These are phyloP conservation scores for Fulmarus glacialis DNA, from an alignment of 2,113 vertebrate species.

Conservation along the genomic window DNA sequence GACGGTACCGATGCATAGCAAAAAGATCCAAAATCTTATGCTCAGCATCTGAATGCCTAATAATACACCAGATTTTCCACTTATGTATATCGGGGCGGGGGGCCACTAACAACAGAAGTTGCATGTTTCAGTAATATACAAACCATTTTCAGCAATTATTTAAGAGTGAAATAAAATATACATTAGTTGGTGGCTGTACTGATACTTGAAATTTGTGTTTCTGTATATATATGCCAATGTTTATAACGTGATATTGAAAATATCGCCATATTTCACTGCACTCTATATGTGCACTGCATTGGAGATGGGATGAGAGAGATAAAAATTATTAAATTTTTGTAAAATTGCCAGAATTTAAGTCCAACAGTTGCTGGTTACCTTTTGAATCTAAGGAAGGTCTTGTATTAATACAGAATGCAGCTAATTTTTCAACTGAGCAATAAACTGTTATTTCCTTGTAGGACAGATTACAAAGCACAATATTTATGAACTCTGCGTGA, in stretches of 20 bases:
- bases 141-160: neutral
- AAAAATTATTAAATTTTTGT: neutral
- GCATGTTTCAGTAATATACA: neutral
- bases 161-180: neutral
- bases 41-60: neutral
- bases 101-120: neutral
- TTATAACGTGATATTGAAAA: neutral
- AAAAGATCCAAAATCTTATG: neutral
- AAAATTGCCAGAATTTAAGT: neutral
- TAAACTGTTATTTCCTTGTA: slow-evolving; percentile 1
- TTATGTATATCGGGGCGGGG: neutral
- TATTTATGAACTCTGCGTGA: slow-evolving; percentile 4
- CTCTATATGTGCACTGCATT: too few species aligned
- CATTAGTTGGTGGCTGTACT: neutral
- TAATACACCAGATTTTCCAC: neutral
- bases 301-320: neutral
- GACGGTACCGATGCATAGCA: neutral
- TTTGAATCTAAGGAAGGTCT: neutral
- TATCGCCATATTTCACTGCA: neutral
- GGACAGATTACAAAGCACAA: neutral
- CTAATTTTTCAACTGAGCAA: slow-evolving; percentile 18
- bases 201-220: neutral
- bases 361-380: neutral
- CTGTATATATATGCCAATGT: neutral
- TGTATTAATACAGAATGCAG: neutral